These are phyloP conservation scores for Metalampra italica DNA, from an alignment of 2,888 invertebrate genomes.

Conservation along the genomic window DNA sequence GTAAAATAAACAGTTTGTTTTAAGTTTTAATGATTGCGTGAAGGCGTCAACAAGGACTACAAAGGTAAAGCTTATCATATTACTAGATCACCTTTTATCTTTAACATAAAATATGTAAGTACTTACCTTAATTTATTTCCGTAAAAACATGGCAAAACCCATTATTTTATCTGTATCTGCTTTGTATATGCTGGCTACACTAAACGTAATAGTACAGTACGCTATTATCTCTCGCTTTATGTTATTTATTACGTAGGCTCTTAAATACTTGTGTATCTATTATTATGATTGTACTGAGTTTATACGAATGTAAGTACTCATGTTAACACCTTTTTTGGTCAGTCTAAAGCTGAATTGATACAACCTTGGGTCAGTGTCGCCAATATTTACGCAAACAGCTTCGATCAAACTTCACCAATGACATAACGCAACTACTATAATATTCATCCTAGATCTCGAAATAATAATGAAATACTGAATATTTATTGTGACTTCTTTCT, in stretches of 20 bases:
- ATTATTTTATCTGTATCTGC: background rate
- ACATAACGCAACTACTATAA: slow-evolving; percentile 33
- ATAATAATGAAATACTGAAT: background rate
- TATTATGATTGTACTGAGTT: background rate
- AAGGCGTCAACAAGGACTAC: slow-evolving; percentile 13
- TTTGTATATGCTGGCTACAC: too few species aligned
- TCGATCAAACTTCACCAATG: slow-evolving; percentile 40
- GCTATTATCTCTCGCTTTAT: too few species aligned
- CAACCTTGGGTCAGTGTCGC: slow-evolving; percentile 52
- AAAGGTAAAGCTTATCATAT: slow-evolving; percentile 14
- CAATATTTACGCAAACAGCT: slow-evolving; percentile 51
- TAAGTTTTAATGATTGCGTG: slow-evolving; percentile 12
- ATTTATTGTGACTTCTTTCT: background rate
- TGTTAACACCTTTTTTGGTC: background rate
- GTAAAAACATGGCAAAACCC: background rate
- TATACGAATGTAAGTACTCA: background rate
- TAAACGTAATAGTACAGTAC: too few species aligned
- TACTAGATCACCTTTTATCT: slow-evolving; percentile 4
- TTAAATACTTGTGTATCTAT: background rate
- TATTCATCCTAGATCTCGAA: background rate
- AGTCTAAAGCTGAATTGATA: slow-evolving; percentile 35
- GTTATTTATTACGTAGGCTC: too few species aligned
- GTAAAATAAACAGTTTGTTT: slow-evolving; percentile 8
- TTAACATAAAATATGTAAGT: background rate
- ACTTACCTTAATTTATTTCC: background rate